Evolutionary conservation across 2,113 vertebrate species (phyloP), one percentile per base, ranked within the genome.

Genomic region (Cettia cetti): DNA sequence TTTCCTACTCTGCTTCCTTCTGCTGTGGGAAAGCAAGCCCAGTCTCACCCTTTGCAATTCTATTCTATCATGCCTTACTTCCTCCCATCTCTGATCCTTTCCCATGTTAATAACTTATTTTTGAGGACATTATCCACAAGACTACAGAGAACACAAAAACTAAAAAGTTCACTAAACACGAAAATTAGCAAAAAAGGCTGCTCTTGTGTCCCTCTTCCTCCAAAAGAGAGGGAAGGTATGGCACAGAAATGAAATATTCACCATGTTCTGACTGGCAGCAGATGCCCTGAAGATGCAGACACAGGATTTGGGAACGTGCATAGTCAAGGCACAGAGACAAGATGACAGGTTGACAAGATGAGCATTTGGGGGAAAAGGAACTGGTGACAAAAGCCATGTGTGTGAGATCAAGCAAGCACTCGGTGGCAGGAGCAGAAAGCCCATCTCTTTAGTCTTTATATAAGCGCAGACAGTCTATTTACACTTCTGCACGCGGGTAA

Each of bases 301-400:
- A 52, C 1, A 22, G 22, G 45, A 54, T 24, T 37, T 0, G 5
- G 57, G 53, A 56, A 85, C 27, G 4, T 12, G 52, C 8, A 3
- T 60, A 53, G 37, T 8, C 81, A 28, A 75, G 40, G 61, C 15
- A 28, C 7, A 42, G 31, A 23, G 77, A 65, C 45, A 57, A 28
- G 81, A 28, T 19, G 63, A 70, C 80, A 63, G 7, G 10, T 3
- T 31, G 70, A 71, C 56, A 39, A 70, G 47, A 70, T 0, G 24
- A 90, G 68, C 79, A 44, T 83, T 59, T 82, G 24, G 18, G 64
- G 42, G 13, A 4, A 33, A 71, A 83, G 21, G 54, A 80, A 35
- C 47, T 23, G 71, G 45, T 37, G 90, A 80, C 90, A 83, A 90
- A 82, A 93, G 71, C 86, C 69, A 63, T 66, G 88, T 66, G 90